Conservation (phyloP, 2,113 vertebrate species). For the Delphinapterus leucas region DNA sequence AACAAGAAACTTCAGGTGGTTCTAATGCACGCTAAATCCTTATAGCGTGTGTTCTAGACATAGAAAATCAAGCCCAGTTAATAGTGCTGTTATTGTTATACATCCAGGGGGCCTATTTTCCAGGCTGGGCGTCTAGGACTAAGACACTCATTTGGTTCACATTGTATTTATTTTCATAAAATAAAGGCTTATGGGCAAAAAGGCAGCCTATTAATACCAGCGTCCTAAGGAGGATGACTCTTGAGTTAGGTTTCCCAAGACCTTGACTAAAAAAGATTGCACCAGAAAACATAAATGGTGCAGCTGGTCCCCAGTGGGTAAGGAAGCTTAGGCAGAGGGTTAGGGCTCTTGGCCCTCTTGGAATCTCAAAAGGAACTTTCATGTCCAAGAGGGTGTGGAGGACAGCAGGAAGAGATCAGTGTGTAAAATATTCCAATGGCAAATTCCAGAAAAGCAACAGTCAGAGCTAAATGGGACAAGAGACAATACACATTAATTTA, state of each 20-base stretch:
- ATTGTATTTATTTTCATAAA: neutral
- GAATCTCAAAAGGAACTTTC: conserved; percentile 36
- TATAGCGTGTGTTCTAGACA: neutral
- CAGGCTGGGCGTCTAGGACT: neutral
- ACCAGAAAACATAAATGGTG: conserved; percentile 49
- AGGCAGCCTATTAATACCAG: neutral
- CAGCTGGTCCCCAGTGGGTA: neutral
- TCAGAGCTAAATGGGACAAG: conserved; percentile 47
- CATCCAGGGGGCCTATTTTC: neutral
- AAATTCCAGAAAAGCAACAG: conserved; percentile 62
- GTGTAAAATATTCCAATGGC: conserved; percentile 58
- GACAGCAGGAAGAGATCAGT: conserved; percentile 58
- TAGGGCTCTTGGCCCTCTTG: conserved; percentile 11
- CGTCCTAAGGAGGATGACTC: neutral
- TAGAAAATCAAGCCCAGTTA: neutral
- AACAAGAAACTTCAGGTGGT: neutral
- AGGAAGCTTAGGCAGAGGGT: neutral
- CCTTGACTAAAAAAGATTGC: conserved; percentile 13
- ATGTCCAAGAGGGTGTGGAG: conserved; percentile 41
- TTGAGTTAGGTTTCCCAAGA: conserved; percentile 55
- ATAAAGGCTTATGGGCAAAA: conserved; percentile 7
- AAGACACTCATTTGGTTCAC: neutral
- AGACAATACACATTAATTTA: conserved; percentile 70
- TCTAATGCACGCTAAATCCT: neutral
- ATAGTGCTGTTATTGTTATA: neutral